Evolutionary conservation across 2,113 vertebrate genomes (phyloP).

Genomic region (Marmota flaviventris): DNA sequence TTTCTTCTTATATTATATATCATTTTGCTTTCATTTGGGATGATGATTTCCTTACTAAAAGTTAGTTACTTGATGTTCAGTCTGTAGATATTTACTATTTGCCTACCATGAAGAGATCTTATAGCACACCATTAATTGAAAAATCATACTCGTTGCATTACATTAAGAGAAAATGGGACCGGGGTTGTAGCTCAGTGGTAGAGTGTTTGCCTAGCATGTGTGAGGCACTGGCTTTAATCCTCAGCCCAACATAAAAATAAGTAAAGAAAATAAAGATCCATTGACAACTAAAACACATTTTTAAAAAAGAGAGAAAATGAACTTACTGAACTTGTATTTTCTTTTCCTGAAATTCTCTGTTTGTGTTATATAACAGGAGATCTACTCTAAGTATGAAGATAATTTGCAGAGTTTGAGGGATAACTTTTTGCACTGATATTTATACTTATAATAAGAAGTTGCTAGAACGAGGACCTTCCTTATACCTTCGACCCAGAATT

Average conservation of each 20-base stretch:
- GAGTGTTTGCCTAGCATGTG: no score
- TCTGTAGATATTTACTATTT: conserved; percentile 13
- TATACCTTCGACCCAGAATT: background rate
- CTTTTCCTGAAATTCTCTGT: background rate
- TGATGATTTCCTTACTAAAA: conserved; percentile 39
- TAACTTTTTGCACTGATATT: conserved; percentile 12
- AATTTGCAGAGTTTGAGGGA: background rate
- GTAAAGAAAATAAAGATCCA: no score
- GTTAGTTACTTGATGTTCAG: conserved; percentile 31
- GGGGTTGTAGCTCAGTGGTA: no score
- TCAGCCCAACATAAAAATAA: no score
- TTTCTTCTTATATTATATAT: conserved; percentile 11
- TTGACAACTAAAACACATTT: no score
- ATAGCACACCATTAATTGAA: background rate
- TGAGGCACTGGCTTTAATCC: no score
- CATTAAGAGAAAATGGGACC: conserved; percentile 18
- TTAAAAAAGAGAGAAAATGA: background rate
- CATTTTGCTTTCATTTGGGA: conserved; percentile 33
- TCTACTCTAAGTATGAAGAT: conserved; percentile 30
- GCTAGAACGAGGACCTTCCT: background rate
- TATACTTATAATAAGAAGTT: conserved; percentile 27
- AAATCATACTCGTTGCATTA: conserved; percentile 25
- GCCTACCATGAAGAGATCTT: background rate
- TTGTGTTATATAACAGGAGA: background rate
- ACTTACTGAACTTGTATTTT: conserved; percentile 5